phyloP scores from a whole-genome alignment of 1,140 invertebrate species.

The Ceratina australensis region DNA sequence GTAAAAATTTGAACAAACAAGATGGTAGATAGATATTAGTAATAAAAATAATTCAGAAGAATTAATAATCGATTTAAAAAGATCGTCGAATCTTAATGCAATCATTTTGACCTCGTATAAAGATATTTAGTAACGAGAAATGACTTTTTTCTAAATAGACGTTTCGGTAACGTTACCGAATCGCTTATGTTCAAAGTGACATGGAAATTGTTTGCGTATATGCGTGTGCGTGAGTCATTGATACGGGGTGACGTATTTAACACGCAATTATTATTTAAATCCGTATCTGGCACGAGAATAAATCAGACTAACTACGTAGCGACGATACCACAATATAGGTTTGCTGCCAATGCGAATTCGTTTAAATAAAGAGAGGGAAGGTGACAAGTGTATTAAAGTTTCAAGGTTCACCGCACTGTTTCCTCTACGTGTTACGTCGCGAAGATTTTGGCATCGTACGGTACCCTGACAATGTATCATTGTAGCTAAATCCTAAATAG shows the following conservation, averaged over 20 bases:
- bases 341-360: not conserved
- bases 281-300: not conserved
- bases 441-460: slow-evolving; percentile 9
- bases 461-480: not conserved
- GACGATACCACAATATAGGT: not conserved
- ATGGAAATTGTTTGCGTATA: not conserved
- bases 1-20: not conserved
- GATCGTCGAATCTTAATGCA: too few species aligned
- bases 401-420: slow-evolving; percentile 19
- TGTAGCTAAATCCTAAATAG: slow-evolving; percentile 14
- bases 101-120: not conserved
- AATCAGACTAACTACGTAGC: not conserved
- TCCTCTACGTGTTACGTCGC: not conserved
- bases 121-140: too few species aligned
- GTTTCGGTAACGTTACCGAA: not conserved
- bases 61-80: too few species aligned
- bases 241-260: not conserved
- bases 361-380: slow-evolving; percentile 18
- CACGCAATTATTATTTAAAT: not conserved
- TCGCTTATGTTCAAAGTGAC: not conserved
- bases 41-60: too few species aligned
- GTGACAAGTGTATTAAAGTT: not conserved
- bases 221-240: not conserved
- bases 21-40: too few species aligned
- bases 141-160: not conserved